Evolutionary conservation across 2,797 vertebrate genomes (phyloP).

Genomic region (Malurus splendens): DNA sequence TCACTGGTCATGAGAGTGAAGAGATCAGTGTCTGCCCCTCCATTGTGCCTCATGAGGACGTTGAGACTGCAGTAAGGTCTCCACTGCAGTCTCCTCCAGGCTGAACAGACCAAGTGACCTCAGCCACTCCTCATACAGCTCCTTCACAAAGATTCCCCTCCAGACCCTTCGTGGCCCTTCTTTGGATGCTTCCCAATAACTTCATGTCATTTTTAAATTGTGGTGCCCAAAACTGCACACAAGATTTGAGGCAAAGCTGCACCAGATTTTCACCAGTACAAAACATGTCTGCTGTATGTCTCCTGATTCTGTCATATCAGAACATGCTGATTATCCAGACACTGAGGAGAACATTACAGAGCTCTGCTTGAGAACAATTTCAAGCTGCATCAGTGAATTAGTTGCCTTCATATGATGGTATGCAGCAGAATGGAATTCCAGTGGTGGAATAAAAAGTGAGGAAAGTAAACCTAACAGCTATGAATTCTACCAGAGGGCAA

Average conservation of each 20-base stretch:
- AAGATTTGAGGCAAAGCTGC: neutral
- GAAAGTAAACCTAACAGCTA: neutral
- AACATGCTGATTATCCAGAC: neutral
- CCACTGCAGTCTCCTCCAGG: neutral
- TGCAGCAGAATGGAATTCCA: neutral
- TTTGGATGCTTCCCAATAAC: neutral
- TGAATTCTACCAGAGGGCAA: neutral
- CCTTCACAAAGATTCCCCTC: neutral
- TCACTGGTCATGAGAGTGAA: neutral
- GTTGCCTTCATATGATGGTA: neutral
- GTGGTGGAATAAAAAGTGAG: neutral
- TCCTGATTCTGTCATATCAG: neutral
- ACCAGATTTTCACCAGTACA: neutral
- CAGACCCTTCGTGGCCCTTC: neutral
- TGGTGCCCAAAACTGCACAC: neutral
- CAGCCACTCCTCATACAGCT: neutral
- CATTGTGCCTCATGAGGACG: neutral
- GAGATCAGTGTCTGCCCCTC: neutral
- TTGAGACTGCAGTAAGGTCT: neutral
- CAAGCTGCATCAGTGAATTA: neutral
- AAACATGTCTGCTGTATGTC: neutral
- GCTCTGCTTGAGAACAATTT: conserved; percentile 1
- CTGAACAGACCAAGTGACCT: neutral
- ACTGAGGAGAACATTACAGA: neutral
- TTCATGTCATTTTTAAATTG: neutral